Conservation (phyloP, 2,888 invertebrate genomes). For the Prosapia bicincta region DNA sequence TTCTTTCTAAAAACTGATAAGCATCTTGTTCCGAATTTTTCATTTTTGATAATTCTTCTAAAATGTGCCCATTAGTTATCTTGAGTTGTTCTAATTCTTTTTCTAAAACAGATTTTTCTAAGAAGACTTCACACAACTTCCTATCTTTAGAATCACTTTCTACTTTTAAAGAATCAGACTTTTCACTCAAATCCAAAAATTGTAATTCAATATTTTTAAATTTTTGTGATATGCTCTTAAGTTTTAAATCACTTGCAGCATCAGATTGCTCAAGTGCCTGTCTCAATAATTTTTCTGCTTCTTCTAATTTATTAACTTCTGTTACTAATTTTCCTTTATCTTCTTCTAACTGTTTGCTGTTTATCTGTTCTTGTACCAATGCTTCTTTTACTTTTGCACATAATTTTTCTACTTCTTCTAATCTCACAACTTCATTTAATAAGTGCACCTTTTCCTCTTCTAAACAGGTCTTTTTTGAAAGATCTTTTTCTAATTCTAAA, state of each 20-base stretch:
- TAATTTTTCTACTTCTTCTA: constrained; percentile 19
- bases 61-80: constrained; percentile 7
- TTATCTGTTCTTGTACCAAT: constrained; percentile 6
- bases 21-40: not conserved
- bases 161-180: constrained; percentile 35
- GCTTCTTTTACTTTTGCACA: not conserved
- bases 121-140: constrained; percentile 34
- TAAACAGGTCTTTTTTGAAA: not conserved
- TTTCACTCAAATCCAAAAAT: constrained; percentile 16
- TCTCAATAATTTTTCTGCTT: constrained; percentile 37
- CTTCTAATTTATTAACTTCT: constrained; percentile 40
- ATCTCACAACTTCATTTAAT: constrained; percentile 40
- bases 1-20: no score
- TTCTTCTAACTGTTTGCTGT: constrained; percentile 3
- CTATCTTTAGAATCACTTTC: constrained; percentile 39
- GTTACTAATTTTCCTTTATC: constrained; percentile 42
- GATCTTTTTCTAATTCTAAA: constrained; percentile 6
- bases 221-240: constrained; percentile 19
- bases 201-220: constrained; percentile 18
- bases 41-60: constrained; percentile 14
- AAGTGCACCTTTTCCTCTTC: constrained; percentile 36
- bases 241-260: constrained; percentile 31
- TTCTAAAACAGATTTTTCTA: constrained; percentile 31
- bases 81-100: constrained; percentile 18
- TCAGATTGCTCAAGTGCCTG: constrained; percentile 41